Evolutionary conservation across 2,888 invertebrate species (phyloP).

Genomic region (Euzophera pinguis): DNA sequence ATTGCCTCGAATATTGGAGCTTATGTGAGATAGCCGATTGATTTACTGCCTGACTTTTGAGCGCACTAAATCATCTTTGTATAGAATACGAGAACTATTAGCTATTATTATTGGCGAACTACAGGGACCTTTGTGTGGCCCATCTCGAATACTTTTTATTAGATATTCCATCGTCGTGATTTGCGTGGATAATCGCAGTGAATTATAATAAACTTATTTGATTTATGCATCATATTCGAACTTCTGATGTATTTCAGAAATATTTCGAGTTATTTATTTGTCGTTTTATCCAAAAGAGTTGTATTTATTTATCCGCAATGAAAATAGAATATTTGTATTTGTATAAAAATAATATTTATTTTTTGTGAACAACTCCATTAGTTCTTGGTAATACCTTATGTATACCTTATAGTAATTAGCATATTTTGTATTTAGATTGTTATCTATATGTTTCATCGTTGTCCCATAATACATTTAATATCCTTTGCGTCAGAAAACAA

Average conservation of each 20-base stretch:
- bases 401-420: too few species aligned
- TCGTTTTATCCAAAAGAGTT: neutral
- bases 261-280: slow-evolving; percentile 16
- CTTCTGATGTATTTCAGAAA: slow-evolving; percentile 27
- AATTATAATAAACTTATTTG: slow-evolving; percentile 40
- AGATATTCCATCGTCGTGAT: slow-evolving; percentile 49
- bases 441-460: too few species aligned
- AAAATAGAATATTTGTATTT: too few species aligned
- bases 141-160: slow-evolving; percentile 47
- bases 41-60: slow-evolving; percentile 75
- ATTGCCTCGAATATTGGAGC: slow-evolving; percentile 48
- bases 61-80: slow-evolving; percentile 73
- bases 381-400: too few species aligned
- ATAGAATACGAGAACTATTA: slow-evolving; percentile 77
- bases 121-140: slow-evolving; percentile 57
- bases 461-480: too few species aligned
- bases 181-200: slow-evolving; percentile 57
- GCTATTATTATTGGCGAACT: slow-evolving; percentile 73
- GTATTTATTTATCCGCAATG: neutral
- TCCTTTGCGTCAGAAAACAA: too few species aligned
- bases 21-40: slow-evolving; percentile 58
- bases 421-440: too few species aligned
- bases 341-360: too few species aligned
- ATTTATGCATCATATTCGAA: slow-evolving; percentile 35
- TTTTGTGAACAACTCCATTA: too few species aligned